Percentiles rank a stretch among this genome's conserved stretches.
These are phyloP conservation scores for Halictus ligatus DNA, from an alignment of 2,888 invertebrate genomes.

Conservation along the genomic window DNA sequence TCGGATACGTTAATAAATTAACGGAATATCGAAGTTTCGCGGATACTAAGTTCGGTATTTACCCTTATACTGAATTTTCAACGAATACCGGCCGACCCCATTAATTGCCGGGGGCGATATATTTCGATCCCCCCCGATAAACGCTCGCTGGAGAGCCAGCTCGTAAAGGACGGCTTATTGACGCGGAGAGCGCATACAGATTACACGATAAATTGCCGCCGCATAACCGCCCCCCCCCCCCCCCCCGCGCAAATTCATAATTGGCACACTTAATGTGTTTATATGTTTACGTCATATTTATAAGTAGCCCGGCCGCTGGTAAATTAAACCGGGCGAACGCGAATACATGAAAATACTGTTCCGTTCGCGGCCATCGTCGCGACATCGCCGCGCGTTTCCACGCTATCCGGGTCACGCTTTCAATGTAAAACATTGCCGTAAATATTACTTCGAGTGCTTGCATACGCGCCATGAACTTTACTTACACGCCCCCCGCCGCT, in stretches of 20 bases:
- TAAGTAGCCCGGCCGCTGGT: background rate
- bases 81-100: conserved; percentile 40
- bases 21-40: conserved; percentile 50
- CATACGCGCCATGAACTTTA: conserved; percentile 1
- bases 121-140: conserved; percentile 53
- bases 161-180: conserved; percentile 38
- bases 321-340: conserved; percentile 24
- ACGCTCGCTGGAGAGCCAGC: conserved; percentile 30
- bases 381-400: background rate
- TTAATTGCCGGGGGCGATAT: conserved; percentile 56
- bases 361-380: background rate
- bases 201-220: conserved; percentile 29
- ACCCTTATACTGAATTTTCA: conserved; percentile 60
- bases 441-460: conserved; percentile 16
- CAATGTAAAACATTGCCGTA: background rate
- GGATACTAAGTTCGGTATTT: conserved; percentile 55
- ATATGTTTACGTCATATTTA: conserved; percentile 14
- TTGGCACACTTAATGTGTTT: conserved; percentile 33
- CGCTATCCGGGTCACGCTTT: conserved; percentile 1
- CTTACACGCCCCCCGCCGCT: no score
- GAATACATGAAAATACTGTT: conserved; percentile 27
- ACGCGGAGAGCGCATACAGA: conserved; percentile 31
- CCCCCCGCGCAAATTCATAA: conserved; percentile 34
- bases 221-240: conserved; percentile 9
- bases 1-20: conserved; percentile 60